Percentiles rank a stretch among this genome's conserved stretches.
Conservation (phyloP, 2,113 vertebrate species). For the Tenebrosternarchus preto region DNA sequence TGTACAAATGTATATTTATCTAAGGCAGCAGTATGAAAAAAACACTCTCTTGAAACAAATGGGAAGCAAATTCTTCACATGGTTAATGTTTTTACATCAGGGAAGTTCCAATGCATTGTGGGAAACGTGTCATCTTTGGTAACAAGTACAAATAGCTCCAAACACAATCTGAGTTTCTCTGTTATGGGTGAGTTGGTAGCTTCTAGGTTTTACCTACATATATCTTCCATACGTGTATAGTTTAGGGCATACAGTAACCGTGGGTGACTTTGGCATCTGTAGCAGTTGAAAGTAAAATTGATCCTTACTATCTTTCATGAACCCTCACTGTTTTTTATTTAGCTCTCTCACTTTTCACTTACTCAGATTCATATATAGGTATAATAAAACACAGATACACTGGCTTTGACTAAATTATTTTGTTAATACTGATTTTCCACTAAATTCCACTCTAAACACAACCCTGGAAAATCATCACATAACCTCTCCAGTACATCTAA, state of each 20-base stretch:
- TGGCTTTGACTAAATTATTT: background rate
- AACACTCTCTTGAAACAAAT: background rate
- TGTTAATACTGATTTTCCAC: slow-evolving; percentile 27
- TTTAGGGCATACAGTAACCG: background rate
- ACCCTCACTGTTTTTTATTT: no score
- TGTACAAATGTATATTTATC: background rate
- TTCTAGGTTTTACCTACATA: background rate
- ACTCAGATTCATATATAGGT: background rate
- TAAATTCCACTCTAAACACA: background rate
- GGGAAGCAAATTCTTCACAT: background rate
- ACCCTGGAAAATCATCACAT: background rate
- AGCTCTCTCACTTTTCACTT: background rate
- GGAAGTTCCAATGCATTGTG: background rate
- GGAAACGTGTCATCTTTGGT: background rate
- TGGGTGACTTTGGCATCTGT: background rate
- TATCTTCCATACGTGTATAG: background rate
- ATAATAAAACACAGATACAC: no score
- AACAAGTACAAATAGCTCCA: background rate
- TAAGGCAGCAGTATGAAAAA: background rate
- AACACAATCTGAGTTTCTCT: background rate
- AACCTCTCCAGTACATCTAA: background rate
- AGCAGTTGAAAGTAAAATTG: background rate
- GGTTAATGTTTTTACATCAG: background rate
- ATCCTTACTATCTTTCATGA: no score
- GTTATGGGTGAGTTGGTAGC: background rate